Conservation (phyloP, 2,888 invertebrate genomes). For the Anthoptus insignis region DNA sequence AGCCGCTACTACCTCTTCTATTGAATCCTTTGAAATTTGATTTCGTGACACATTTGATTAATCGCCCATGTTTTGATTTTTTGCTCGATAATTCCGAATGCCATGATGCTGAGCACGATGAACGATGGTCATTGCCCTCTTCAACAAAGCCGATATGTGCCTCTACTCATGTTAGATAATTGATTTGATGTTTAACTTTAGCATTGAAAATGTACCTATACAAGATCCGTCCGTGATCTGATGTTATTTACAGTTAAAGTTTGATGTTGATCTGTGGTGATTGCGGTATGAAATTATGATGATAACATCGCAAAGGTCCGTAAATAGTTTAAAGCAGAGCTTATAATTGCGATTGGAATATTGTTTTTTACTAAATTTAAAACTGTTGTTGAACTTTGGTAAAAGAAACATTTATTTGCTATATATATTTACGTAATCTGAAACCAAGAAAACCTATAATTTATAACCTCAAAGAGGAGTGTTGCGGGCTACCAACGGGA, state of each 20-base stretch:
- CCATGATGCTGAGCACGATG: conserved; percentile 1
- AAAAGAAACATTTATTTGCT: too few species aligned
- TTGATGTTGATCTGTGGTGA: neutral
- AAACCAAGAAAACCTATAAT: neutral
- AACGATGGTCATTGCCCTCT: conserved; percentile 25
- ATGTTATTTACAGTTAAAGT: neutral
- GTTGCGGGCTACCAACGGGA: conserved; percentile 9
- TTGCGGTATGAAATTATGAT: neutral
- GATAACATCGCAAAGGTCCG: neutral
- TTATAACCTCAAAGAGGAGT: conserved; percentile 13
- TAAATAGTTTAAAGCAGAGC: neutral
- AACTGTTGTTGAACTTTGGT: neutral
- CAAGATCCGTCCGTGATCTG: neutral
- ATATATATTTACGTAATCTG: neutral
- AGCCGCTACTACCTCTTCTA: conserved; percentile 21
- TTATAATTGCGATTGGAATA: too few species aligned
- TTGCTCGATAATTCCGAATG: conserved; percentile 25
- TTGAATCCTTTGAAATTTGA: conserved; percentile 35
- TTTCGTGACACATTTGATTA: conserved; percentile 37
- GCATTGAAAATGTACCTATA: conserved; percentile 9
- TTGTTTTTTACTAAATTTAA: too few species aligned
- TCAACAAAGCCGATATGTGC: conserved; percentile 24
- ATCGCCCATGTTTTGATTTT: conserved; percentile 33
- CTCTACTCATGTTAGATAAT: conserved; percentile 25
- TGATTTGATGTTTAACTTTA: conserved; percentile 19